phyloP scores from a whole-genome alignment of 2,888 invertebrate genomes.

The Heteromurus nitidus region DNA sequence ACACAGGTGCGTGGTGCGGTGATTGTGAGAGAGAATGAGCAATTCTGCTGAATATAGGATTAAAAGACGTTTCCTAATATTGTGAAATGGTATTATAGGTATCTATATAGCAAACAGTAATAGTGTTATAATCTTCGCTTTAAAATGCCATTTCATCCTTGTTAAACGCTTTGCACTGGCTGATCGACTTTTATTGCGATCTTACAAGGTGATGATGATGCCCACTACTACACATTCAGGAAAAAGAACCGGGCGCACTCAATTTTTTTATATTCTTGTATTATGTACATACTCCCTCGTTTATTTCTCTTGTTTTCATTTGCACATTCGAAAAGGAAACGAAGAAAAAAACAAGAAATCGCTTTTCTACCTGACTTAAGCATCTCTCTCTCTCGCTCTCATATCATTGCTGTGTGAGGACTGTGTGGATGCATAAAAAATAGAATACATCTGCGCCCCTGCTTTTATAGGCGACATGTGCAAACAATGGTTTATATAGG shows the following conservation, averaged over 20 bases:
- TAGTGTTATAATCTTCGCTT: too few species aligned
- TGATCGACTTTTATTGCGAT: constrained; percentile 21
- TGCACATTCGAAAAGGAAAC: background rate
- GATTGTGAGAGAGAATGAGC: background rate
- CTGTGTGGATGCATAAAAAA: too few species aligned
- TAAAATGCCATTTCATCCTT: constrained; percentile 16
- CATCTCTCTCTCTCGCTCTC: constrained; percentile 1
- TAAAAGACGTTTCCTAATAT: too few species aligned
- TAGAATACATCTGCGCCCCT: too few species aligned
- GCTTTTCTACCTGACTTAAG: too few species aligned
- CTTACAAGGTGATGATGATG: background rate
- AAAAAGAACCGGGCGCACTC: constrained; percentile 2
- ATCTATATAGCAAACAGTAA: too few species aligned
- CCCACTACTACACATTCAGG: constrained; percentile 3
- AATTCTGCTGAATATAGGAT: background rate
- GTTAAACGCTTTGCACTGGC: constrained; percentile 5
- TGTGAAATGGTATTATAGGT: too few species aligned
- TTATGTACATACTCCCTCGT: too few species aligned
- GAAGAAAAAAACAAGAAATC: too few species aligned
- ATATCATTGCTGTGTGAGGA: too few species aligned
- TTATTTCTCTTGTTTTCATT: too few species aligned
- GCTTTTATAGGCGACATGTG: constrained; percentile 23
- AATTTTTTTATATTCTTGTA: background rate
- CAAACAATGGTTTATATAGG: constrained; percentile 20
- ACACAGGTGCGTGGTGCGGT: background rate